Percentiles rank a stretch among this genome's conserved stretches.
These are phyloP conservation scores for Euphydryas editha DNA, from an alignment of 2,888 invertebrate genomes.

Conservation along the genomic window DNA sequence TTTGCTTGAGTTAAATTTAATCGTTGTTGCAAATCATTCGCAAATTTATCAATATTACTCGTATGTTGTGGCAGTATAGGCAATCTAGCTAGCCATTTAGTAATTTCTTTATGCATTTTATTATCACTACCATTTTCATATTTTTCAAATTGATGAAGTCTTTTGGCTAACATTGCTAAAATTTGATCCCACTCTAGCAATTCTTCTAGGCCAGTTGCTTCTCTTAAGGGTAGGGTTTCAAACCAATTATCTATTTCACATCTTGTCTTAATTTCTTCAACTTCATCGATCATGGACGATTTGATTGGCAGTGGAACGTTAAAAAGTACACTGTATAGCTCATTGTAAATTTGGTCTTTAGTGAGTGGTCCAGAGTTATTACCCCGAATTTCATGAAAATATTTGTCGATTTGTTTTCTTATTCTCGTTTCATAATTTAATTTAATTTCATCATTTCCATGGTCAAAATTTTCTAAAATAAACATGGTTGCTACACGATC, in stretches of 20 bases:
- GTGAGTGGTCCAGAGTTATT: conserved; percentile 53
- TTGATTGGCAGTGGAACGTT: conserved; percentile 60
- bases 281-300: conserved; percentile 53
- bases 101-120: conserved; percentile 57
- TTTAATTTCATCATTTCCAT: conserved; percentile 55
- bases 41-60: conserved; percentile 47
- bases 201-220: conserved; percentile 47
- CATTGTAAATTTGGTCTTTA: conserved; percentile 59
- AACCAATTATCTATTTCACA: conserved; percentile 65
- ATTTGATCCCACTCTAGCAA: conserved; percentile 58
- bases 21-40: conserved; percentile 48
- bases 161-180: conserved; percentile 56
- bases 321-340: conserved; percentile 58
- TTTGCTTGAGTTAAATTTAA: conserved; percentile 52
- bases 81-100: conserved; percentile 59
- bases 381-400: conserved; percentile 52
- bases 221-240: conserved; percentile 55
- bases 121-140: conserved; percentile 46
- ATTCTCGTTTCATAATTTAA: conserved; percentile 56
- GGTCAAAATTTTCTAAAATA: conserved; percentile 67
- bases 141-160: conserved; percentile 60
- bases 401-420: conserved; percentile 55
- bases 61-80: conserved; percentile 51
- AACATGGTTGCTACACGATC: conserved; percentile 59
- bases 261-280: conserved; percentile 64